Evolutionary conservation across 1,140 invertebrate species (phyloP).

Genomic region (Hypothenemus hampei): DNA sequence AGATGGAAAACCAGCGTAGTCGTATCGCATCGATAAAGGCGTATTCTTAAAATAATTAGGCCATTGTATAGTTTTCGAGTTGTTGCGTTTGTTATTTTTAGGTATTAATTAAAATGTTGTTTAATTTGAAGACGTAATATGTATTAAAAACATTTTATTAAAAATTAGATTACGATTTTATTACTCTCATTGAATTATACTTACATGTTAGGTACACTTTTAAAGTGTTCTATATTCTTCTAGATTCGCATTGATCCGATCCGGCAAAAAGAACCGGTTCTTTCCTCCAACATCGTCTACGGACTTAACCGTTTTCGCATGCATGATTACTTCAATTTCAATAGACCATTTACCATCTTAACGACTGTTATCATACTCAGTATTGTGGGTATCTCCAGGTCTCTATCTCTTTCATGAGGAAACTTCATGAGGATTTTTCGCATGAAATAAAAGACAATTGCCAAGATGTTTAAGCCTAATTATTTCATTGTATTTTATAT

Average conservation of each 20-base stretch:
- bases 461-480: too few relatives aligned
- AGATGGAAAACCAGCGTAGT: background rate
- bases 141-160: background rate
- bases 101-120: background rate
- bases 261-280: conserved; percentile 18
- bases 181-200: background rate
- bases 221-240: conserved; percentile 19
- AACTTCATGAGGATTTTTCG: conserved; percentile 8
- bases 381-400: conserved; percentile 15
- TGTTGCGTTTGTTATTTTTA: background rate
- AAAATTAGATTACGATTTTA: background rate
- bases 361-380: conserved; percentile 23
- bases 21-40: conserved; percentile 5
- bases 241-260: conserved; percentile 17
- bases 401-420: conserved; percentile 11
- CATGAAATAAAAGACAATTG: too few relatives aligned
- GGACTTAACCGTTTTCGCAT: conserved; percentile 24
- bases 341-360: conserved; percentile 27
- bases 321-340: conserved; percentile 26
- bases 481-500: too few relatives aligned
- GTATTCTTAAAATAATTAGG: too few relatives aligned
- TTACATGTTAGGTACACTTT: background rate
- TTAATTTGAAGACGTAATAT: background rate
- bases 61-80: too few relatives aligned
- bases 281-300: conserved; percentile 22